phyloP scores from a whole-genome alignment of 2,888 invertebrate species.

The Pandemis cinnamomeana region DNA sequence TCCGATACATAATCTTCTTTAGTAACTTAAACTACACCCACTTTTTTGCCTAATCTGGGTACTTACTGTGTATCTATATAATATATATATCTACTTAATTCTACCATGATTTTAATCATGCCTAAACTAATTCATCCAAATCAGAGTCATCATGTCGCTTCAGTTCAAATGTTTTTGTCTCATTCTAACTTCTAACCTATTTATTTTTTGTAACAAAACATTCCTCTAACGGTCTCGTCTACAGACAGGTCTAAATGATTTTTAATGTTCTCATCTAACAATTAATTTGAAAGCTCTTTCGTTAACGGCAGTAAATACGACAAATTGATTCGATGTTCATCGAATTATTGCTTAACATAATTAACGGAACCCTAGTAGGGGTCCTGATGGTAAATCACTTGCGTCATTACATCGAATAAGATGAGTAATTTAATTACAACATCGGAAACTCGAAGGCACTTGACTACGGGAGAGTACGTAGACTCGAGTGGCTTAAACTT shows the following conservation, averaged over 20 bases:
- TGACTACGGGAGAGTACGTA: conserved; percentile 50
- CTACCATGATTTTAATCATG: too few species aligned
- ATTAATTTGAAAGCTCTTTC: conserved; percentile 35
- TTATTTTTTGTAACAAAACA: neutral
- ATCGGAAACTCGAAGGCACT: conserved; percentile 60
- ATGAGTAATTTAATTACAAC: conserved; percentile 69
- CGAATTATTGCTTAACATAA: conserved; percentile 43
- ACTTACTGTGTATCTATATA: too few species aligned
- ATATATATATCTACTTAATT: too few species aligned
- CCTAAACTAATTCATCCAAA: too few species aligned
- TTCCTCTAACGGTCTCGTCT: neutral
- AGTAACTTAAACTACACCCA: neutral
- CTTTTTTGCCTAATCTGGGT: neutral
- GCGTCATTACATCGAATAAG: conserved; percentile 64
- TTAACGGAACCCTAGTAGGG: conserved; percentile 44
- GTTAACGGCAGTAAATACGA: conserved; percentile 39
- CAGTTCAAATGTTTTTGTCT: neutral
- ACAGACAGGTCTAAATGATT: conserved; percentile 1
- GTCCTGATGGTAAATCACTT: conserved; percentile 59
- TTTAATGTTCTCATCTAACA: conserved; percentile 2
- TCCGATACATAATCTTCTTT: conserved; percentile 20
- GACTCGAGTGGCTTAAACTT: conserved; percentile 51
- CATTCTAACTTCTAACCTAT: neutral
- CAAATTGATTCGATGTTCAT: conserved; percentile 43
- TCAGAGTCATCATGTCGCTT: too few species aligned